Evolutionary conservation across 1,140 invertebrate species (phyloP).

Genomic region (Zaprionus taronus): DNA sequence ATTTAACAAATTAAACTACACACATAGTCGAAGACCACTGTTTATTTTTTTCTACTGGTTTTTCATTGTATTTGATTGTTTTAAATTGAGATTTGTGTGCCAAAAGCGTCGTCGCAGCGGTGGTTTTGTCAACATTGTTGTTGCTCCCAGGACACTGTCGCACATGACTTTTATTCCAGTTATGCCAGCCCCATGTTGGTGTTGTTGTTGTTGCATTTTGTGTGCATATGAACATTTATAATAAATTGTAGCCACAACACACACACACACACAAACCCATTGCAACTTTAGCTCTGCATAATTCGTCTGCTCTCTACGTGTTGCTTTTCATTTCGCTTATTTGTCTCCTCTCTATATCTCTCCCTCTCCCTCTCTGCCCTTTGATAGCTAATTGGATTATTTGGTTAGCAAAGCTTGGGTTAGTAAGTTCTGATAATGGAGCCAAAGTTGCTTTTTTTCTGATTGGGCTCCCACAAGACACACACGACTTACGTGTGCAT

Average conservation of each 20-base stretch:
- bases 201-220: slow-evolving; percentile 25
- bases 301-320: slow-evolving; percentile 21
- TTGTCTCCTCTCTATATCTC: slow-evolving; percentile 5
- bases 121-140: slow-evolving; percentile 32
- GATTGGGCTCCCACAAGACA: slow-evolving; percentile 44
- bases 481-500: slow-evolving; percentile 7
- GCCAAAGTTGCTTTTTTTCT: slow-evolving; percentile 47
- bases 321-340: slow-evolving; percentile 43
- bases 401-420: slow-evolving; percentile 8
- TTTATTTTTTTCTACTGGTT: too few species aligned
- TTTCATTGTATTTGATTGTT: slow-evolving; percentile 77
- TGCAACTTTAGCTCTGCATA: slow-evolving; percentile 32
- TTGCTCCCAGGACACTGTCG: slow-evolving; percentile 34
- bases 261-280: slow-evolving; percentile 13
- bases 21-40: too few species aligned
- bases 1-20: too few species aligned
- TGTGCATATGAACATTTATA: slow-evolving; percentile 44
- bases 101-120: slow-evolving; percentile 53
- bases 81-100: slow-evolving; percentile 79
- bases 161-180: slow-evolving; percentile 27
- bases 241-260: slow-evolving; percentile 35
- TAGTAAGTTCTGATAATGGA: slow-evolving; percentile 18
- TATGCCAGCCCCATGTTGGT: neutral
- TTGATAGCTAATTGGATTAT: slow-evolving; percentile 53
- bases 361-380: slow-evolving; percentile 4